Evolutionary conservation across 2,888 invertebrate genomes (phyloP), one percentile per base, ranked within the genome.

Genomic region (Arenicola marina): DNA sequence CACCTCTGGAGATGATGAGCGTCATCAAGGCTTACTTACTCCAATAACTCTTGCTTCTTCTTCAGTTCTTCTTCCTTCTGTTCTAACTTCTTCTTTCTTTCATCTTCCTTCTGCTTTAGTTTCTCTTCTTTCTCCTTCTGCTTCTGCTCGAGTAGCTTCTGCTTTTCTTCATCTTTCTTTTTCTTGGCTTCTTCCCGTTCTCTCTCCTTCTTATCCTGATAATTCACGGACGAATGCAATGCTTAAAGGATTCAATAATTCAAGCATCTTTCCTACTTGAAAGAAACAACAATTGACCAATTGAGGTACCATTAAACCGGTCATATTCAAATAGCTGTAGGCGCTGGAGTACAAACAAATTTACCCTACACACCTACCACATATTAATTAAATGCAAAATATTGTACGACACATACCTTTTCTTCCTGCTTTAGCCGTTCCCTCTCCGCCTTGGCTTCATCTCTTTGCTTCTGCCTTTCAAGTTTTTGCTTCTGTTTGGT

Each of bases 111-210:
- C 46, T 73, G 72, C 59, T 67, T 70, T 56, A 62, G 67, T 58
- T 70, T 75, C 59, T 78, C 78, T 67, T 78, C 78, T 62, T 78
- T 78, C 63, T 76, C 78, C 62, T 73, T 71, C 51, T 74, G 67
- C 31, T 60, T 65, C 43, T 73, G 71, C 44, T 73, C 76, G 24
- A 63, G 56, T 32, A 61, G 61, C 34, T 51, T 51, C 29, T 56
- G 54, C 43, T 59, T 66, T 57, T 73, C 72, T 51, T 76, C 73
- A 53, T 72, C 69, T 51, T 68, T 71, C 48, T 62, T 55, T 31
- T 43, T 63, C 51, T 62, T 66, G 4, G 44, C 32, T 24, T 61
- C 66, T 51, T 43, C 28, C 43, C 45, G 31, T 2, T 67, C 65
- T 43, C 48, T 33, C 51, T 67, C 67, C 44, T 61, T 67, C 33